Conservation (phyloP, 2,888 invertebrate genomes). For the Machimus rusticus region DNA sequence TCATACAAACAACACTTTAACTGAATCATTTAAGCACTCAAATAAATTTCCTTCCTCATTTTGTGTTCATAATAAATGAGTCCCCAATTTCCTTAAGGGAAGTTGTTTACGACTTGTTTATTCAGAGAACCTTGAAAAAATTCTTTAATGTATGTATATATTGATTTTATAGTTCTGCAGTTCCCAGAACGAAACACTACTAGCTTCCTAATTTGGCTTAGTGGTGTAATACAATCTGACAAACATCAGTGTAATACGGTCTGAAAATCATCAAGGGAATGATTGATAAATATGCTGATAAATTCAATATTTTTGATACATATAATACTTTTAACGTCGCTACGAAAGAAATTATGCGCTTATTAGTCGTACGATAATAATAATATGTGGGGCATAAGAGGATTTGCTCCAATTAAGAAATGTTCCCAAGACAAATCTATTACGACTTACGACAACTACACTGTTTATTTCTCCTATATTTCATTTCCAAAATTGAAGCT, state of each 20-base stretch:
- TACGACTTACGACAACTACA: not conserved
- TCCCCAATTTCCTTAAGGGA: too few species aligned
- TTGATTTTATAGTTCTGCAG: not conserved
- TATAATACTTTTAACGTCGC: not conserved
- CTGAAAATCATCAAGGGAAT: not conserved
- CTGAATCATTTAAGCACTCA: not conserved
- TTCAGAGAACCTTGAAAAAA: not conserved
- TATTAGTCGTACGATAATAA: not conserved
- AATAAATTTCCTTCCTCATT: not conserved
- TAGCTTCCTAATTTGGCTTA: not conserved
- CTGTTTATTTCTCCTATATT: not conserved
- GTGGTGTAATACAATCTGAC: not conserved
- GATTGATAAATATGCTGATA: not conserved
- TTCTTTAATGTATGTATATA: not conserved
- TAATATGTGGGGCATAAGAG: not conserved
- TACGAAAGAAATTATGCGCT: not conserved
- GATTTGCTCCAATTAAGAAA: not conserved
- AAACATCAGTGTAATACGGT: not conserved
- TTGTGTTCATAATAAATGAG: too few species aligned
- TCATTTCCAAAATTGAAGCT: not conserved
- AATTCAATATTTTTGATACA: not conserved
- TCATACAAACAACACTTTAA: not conserved
- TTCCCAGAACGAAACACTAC: not conserved
- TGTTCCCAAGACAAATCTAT: not conserved
- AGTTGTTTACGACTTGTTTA: not conserved